phyloP scores from a whole-genome alignment of 2,113 vertebrate species.

The Hippolais icterina region DNA sequence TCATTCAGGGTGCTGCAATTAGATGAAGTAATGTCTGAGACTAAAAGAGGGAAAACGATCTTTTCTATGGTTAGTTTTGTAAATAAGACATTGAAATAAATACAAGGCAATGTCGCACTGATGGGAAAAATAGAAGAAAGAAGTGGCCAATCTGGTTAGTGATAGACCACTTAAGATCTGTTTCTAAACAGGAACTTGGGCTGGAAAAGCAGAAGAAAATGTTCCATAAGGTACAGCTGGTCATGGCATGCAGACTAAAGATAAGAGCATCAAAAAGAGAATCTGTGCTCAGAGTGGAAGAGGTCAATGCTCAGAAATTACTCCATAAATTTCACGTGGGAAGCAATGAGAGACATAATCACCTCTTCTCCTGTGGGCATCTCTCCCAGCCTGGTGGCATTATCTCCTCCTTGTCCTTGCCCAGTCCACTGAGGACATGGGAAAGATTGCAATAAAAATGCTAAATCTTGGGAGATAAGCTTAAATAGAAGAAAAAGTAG shows the following conservation, averaged over 20 bases:
- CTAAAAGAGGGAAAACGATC: conserved; percentile 8
- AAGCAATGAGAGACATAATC: not conserved
- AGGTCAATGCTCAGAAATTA: not conserved
- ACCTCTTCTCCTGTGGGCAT: not conserved
- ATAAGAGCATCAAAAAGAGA: conserved; percentile 24
- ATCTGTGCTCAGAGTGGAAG: not conserved
- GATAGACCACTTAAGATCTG: not conserved
- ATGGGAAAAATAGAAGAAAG: conserved; percentile 21
- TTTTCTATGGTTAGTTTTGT: not conserved
- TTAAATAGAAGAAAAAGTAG: not conserved
- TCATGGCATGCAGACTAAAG: conserved; percentile 3
- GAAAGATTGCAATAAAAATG: not conserved
- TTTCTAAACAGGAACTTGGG: conserved; percentile 9
- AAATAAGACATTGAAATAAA: not conserved
- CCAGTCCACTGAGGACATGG: not conserved
- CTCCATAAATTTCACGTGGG: accelerated
- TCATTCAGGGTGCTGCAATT: not conserved
- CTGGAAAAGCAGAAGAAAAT: conserved; percentile 27
- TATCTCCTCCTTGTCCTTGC: not conserved
- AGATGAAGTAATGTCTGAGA: conserved; percentile 51
- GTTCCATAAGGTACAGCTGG: not conserved
- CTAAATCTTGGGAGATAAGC: not conserved
- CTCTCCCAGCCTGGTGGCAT: not conserved
- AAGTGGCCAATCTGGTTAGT: not conserved
- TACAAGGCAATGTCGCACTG: not conserved